phyloP scores from a whole-genome alignment of 1,140 invertebrate species.

The Portunus trituberculatus region DNA sequence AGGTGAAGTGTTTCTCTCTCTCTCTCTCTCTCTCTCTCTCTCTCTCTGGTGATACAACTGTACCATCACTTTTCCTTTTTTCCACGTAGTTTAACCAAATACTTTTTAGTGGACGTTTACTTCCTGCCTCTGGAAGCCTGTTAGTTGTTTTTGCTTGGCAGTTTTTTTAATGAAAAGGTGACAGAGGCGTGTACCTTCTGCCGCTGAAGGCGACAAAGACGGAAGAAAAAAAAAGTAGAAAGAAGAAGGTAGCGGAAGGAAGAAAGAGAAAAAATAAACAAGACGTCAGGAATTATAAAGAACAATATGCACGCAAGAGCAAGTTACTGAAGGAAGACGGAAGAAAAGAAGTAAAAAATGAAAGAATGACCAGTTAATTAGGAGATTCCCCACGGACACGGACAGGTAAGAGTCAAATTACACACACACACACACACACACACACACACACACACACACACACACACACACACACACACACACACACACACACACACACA shows the following conservation, averaged over 20 bases:
- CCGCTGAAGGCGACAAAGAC: too few relatives aligned
- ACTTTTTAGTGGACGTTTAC: too few relatives aligned
- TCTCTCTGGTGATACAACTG: not conserved
- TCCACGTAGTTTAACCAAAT: not conserved
- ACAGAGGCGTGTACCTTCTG: too few relatives aligned
- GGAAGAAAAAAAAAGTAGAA: too few relatives aligned
- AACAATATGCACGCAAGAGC: too few relatives aligned
- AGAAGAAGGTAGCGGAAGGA: too few relatives aligned
- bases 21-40: constrained; percentile 46
- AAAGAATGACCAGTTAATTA: not conserved
- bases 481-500: not conserved
- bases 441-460: not conserved
- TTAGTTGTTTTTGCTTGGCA: too few relatives aligned
- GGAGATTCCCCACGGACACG: not conserved
- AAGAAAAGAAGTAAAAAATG: not conserved
- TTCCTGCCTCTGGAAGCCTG: too few relatives aligned
- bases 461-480: constrained; percentile 32
- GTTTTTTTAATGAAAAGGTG: too few relatives aligned
- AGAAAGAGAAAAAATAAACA: too few relatives aligned
- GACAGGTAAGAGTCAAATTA: not conserved
- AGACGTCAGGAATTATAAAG: too few relatives aligned
- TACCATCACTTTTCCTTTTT: not conserved
- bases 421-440: not conserved
- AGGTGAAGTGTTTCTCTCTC: not conserved
- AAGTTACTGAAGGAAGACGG: not conserved